These are phyloP conservation scores for Menura novaehollandiae DNA, from an alignment of 2,113 vertebrate genomes.

Conservation along the genomic window DNA sequence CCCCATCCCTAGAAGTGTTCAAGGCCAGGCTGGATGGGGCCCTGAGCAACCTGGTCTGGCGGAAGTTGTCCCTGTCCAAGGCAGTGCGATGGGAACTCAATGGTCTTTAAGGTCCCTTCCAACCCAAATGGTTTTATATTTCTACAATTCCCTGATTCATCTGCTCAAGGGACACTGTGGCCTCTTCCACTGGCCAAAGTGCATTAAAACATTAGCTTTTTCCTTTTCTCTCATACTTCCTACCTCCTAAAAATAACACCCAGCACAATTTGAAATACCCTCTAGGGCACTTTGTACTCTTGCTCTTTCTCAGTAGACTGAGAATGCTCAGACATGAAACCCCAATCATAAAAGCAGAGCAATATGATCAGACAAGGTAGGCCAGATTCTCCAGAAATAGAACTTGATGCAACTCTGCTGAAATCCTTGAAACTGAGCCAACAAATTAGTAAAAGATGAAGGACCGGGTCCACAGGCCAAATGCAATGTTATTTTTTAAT, in stretches of 20 bases:
- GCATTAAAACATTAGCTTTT: background rate
- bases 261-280: background rate
- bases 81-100: background rate
- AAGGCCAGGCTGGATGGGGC: rapidly evolving
- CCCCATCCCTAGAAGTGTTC: background rate
- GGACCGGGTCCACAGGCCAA: background rate
- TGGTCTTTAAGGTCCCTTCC: background rate
- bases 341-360: background rate
- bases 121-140: background rate
- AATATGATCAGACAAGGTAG: background rate
- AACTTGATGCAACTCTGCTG: background rate
- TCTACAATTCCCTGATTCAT: background rate
- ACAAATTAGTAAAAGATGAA: background rate
- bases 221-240: background rate
- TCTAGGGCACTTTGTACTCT: background rate
- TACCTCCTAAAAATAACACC: background rate
- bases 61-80: background rate
- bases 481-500: background rate
- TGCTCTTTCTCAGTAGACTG: background rate
- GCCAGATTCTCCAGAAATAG: background rate
- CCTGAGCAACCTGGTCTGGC: background rate
- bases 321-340: background rate
- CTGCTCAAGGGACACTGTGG: background rate
- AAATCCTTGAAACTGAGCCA: background rate
- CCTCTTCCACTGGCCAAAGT: background rate